phyloP scores from a whole-genome alignment of 2,113 vertebrate genomes.

The Arvicanthis niloticus region DNA sequence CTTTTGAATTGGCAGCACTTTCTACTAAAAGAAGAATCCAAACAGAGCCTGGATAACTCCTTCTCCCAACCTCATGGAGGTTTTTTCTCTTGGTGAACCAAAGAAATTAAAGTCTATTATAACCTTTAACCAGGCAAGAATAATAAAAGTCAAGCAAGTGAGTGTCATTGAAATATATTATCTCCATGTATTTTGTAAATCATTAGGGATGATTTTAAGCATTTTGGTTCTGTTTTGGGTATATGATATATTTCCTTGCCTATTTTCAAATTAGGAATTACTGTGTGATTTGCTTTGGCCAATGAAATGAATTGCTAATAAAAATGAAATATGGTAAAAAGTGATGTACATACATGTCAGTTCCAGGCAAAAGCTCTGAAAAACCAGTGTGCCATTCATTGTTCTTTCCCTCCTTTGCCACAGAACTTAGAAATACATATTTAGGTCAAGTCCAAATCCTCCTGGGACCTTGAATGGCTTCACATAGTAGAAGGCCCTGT shows the following conservation, averaged over 20 bases:
- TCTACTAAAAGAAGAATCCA: neutral
- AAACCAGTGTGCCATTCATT: neutral
- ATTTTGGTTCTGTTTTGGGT: neutral
- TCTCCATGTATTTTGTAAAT: neutral
- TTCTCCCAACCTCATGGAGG: no score
- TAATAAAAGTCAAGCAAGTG: slow-evolving; percentile 48
- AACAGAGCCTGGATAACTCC: neutral
- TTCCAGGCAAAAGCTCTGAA: neutral
- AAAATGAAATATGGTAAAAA: neutral
- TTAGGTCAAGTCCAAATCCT: neutral
- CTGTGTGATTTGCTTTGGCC: neutral
- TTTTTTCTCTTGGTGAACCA: neutral
- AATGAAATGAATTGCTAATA: neutral
- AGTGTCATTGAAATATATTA: neutral
- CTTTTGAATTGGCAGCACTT: slow-evolving; percentile 12
- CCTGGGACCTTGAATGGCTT: neutral
- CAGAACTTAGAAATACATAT: neutral
- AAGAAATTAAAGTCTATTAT: neutral
- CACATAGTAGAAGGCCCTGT: neutral
- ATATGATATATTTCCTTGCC: neutral
- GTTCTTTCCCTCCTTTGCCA: neutral
- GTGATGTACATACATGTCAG: neutral
- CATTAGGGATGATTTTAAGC: neutral
- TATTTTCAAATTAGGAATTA: slow-evolving; percentile 3
- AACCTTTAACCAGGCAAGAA: neutral